These are phyloP conservation scores for Lophotis ruficrista DNA, from an alignment of 2,113 vertebrate species.

Conservation along the genomic window DNA sequence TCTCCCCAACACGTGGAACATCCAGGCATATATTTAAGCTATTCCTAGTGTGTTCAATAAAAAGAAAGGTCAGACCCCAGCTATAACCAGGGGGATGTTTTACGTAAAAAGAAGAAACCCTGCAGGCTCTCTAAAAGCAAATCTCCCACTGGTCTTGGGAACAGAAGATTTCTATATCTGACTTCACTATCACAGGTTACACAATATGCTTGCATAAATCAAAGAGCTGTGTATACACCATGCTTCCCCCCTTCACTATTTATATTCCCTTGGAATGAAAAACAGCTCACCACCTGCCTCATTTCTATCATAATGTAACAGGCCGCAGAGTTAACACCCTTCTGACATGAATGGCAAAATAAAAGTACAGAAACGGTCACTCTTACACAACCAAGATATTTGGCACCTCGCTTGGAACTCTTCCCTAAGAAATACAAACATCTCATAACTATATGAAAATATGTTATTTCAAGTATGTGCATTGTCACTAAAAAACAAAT, in stretches of 20 bases:
- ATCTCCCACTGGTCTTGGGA: constrained; percentile 15
- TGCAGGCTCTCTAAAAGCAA: neutral
- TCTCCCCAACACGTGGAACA: neutral
- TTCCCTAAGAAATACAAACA: neutral
- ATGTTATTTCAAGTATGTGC: neutral
- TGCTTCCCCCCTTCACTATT: constrained; percentile 52
- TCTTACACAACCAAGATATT: neutral
- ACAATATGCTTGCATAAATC: constrained; percentile 58
- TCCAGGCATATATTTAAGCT: neutral
- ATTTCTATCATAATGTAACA: constrained; percentile 53
- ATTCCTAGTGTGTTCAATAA: neutral
- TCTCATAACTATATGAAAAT: neutral
- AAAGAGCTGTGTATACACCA: constrained; percentile 25
- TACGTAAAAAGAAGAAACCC: neutral
- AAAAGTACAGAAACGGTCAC: neutral
- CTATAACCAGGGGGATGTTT: neutral
- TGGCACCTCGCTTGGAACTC: neutral
- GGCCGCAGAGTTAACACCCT: constrained; percentile 25
- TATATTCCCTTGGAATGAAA: constrained; percentile 57
- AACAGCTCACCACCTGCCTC: constrained; percentile 66
- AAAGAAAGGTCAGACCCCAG: neutral
- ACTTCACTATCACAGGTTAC: constrained; percentile 15
- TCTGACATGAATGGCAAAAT: constrained; percentile 22
- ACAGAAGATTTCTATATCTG: constrained; percentile 40
- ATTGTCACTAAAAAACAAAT: neutral